Evolutionary conservation across 2,113 vertebrate species (phyloP).

Genomic region (Pogonocichla stellata): DNA sequence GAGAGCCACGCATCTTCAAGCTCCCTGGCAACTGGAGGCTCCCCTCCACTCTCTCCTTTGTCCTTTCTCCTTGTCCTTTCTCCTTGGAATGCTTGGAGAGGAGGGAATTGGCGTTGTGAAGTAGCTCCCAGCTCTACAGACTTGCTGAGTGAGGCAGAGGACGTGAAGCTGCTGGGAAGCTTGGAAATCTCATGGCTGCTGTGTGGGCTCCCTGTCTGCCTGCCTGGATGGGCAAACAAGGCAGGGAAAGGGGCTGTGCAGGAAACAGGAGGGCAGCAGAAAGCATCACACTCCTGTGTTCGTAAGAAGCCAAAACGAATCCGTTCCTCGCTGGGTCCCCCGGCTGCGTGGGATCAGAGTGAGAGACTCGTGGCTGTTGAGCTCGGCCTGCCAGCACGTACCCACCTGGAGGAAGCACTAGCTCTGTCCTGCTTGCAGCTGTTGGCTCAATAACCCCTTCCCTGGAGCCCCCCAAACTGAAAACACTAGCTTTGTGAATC

Average conservation of each 20-base stretch:
- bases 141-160: background rate
- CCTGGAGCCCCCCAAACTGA: background rate
- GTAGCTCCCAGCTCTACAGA: background rate
- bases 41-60: background rate
- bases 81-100: background rate
- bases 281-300: background rate
- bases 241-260: background rate
- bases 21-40: background rate
- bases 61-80: background rate
- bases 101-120: background rate
- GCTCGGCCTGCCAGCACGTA: background rate
- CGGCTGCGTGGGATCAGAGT: background rate
- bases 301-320: background rate
- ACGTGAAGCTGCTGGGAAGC: background rate
- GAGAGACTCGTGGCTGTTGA: background rate
- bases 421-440: constrained; percentile 2
- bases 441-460: background rate
- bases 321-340: background rate
- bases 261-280: background rate
- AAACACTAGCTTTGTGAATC: constrained; percentile 74
- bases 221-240: background rate
- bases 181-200: background rate
- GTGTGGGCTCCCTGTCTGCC: background rate
- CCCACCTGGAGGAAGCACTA: background rate
- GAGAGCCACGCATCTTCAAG: constrained; percentile 3